A percentile compares a stretch with the other conserved stretches of the same genome.
These are phyloP conservation scores for Pycnonotus jocosus DNA, from an alignment of 2,113 vertebrate genomes.

Conservation along the genomic window DNA sequence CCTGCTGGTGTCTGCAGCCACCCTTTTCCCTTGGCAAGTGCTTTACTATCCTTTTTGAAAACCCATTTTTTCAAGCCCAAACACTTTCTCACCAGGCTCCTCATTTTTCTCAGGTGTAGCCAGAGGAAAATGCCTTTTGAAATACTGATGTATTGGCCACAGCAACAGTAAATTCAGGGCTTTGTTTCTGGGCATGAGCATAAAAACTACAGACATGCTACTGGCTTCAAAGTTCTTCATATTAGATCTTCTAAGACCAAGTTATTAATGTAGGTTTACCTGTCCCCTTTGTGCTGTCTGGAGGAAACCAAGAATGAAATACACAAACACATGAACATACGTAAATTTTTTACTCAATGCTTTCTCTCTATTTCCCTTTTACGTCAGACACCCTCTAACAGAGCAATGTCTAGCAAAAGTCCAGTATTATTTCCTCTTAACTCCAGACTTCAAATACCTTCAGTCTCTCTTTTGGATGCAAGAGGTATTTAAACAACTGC, in stretches of 20 bases:
- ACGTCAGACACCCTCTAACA: not conserved
- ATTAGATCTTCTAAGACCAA: not conserved
- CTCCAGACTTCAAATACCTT: not conserved
- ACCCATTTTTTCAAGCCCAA: not conserved
- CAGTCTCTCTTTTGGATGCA: not conserved
- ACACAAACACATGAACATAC: not conserved
- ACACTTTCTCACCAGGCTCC: not conserved
- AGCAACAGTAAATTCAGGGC: not conserved
- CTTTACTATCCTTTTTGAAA: not conserved
- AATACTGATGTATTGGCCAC: fast-evolving
- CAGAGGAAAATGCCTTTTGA: not conserved
- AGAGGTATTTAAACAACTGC: not conserved
- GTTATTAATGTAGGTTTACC: not conserved
- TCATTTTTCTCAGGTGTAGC: not conserved
- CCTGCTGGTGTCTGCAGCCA: not conserved
- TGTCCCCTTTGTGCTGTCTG: not conserved
- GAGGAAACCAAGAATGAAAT: not conserved
- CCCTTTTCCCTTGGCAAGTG: not conserved
- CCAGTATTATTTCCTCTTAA: not conserved
- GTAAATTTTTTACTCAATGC: not conserved
- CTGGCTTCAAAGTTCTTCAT: not conserved
- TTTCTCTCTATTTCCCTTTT: not conserved
- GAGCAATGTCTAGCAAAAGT: not conserved
- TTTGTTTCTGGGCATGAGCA: not conserved
- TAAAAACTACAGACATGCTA: not conserved